phyloP scores from a whole-genome alignment of 2,888 invertebrate genomes.

The Spilarctia lutea region DNA sequence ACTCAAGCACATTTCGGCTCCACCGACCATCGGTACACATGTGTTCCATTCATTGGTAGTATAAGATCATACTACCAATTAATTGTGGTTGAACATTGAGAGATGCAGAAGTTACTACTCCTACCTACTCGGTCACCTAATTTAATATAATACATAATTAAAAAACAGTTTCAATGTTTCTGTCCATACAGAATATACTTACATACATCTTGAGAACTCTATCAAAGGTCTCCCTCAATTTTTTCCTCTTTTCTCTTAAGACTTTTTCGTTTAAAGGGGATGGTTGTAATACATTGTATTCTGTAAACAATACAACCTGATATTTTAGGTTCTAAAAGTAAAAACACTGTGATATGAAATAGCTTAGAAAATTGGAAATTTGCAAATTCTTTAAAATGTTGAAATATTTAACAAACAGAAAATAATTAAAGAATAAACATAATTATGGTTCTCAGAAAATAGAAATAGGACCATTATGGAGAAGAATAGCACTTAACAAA shows the following conservation, averaged over 20 bases:
- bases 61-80: no score
- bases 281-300: slow-evolving; percentile 97
- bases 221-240: slow-evolving; percentile 97
- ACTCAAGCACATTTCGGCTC: no score
- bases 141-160: no score
- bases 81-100: no score
- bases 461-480: no score
- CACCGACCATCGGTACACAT: no score
- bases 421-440: neutral
- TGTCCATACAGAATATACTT: slow-evolving; percentile 82
- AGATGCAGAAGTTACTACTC: no score
- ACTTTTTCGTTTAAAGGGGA: slow-evolving; percentile 99
- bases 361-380: neutral
- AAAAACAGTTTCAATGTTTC: no score
- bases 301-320: slow-evolving; percentile 79
- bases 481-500: no score
- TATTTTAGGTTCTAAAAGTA: neutral
- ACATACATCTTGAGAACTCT: slow-evolving; percentile 98
- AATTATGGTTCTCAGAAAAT: neutral
- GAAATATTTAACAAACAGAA: neutral
- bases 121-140: no score
- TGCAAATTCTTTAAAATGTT: neutral
- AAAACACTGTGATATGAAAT: neutral
- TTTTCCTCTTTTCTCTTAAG: slow-evolving; percentile 97
- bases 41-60: no score